Percentiles rank a stretch among this genome's conserved stretches.
Evolutionary conservation across 2,797 vertebrate genomes (phyloP).

Genomic region (Spizella passerina): DNA sequence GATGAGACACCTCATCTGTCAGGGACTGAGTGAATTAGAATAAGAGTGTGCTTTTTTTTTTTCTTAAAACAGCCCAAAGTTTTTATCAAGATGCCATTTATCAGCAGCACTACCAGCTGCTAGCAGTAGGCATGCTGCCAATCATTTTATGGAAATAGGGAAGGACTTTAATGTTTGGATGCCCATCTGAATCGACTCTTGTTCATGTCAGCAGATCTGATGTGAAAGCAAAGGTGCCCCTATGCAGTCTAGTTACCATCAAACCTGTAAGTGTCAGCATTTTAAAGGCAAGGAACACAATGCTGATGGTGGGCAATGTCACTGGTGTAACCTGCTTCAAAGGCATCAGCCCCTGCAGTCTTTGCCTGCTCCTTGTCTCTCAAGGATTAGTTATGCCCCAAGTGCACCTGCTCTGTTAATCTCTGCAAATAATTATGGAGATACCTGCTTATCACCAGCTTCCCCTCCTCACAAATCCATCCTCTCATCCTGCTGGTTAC

Average conservation of each 20-base stretch:
- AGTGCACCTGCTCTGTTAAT: background rate
- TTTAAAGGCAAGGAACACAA: conserved; percentile 47
- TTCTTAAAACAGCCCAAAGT: conserved; percentile 32
- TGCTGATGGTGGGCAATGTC: conserved; percentile 69
- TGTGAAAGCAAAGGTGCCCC: conserved; percentile 78
- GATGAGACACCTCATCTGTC: conserved; percentile 44
- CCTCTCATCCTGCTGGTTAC: background rate
- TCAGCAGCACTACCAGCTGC: background rate
- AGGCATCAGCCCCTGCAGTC: conserved; percentile 8
- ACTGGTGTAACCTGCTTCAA: conserved; percentile 62
- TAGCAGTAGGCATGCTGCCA: conserved; percentile 66
- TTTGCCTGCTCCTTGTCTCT: conserved; percentile 18
- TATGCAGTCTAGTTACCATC: conserved; percentile 52
- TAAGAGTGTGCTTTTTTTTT: background rate
- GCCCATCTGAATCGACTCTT: conserved; percentile 67
- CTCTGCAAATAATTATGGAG: conserved; percentile 15
- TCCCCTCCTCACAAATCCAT: background rate
- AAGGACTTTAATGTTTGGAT: conserved; percentile 64
- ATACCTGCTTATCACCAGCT: background rate
- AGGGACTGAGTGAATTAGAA: conserved; percentile 29
- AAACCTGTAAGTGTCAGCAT: conserved; percentile 63
- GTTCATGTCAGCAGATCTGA: conserved; percentile 76
- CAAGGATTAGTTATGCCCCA: background rate
- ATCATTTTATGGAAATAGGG: conserved; percentile 67
- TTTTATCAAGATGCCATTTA: conserved; percentile 60